Evolutionary conservation across 1,140 invertebrate genomes (phyloP), one percentile per base, ranked within the genome.

Genomic region (Thaumetopoea pityocampa): DNA sequence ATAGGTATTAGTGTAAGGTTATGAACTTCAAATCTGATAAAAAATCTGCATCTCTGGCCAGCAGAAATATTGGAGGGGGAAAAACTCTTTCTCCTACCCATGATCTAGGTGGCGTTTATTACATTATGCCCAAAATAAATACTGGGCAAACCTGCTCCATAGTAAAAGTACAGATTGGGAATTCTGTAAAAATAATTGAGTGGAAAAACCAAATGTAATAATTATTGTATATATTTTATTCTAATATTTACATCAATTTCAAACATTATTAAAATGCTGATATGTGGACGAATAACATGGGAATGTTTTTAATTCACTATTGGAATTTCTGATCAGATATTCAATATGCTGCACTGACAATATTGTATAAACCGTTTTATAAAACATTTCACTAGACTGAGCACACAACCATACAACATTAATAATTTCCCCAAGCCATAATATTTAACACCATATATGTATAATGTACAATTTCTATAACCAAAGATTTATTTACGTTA

Each of bases 201-300:
- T n/a, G n/a, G n/a, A n/a, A n/a, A n/a, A 23, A 23, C 7, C 22
- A 23, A 23, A 7, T 23, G 22, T n/a, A 23, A 23, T 27, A 5
- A 27, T 9, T 7, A 8, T 27, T 27, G 11, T 27, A 2, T 9
- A 27, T 4, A 5, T 27, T 37, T 29, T 35, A 51, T 24, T 50
- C 36, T 51, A 54, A 29, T 64, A 64, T 64, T 60, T 64, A 60
- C 56, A 64, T 51, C 44, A 36, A 48, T 40, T 40, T 22, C 12
- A 18, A 36, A 22, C 19, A 19, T 11, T 23, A 16, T 33, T 28
- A 11, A 27, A 19, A 43, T 20, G 16, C 15, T 60, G 55, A 63
- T 63, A 63, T 58, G 55, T 58, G 10, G 27, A 38, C 14, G 11
- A 32, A 41, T 32, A 30, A 27, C 4, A 9, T 41, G 30, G n/a